A percentile compares a stretch with the other conserved stretches of the same genome.
Evolutionary conservation across 2,888 invertebrate species (phyloP).

Genomic region (Parnassius smintheus): DNA sequence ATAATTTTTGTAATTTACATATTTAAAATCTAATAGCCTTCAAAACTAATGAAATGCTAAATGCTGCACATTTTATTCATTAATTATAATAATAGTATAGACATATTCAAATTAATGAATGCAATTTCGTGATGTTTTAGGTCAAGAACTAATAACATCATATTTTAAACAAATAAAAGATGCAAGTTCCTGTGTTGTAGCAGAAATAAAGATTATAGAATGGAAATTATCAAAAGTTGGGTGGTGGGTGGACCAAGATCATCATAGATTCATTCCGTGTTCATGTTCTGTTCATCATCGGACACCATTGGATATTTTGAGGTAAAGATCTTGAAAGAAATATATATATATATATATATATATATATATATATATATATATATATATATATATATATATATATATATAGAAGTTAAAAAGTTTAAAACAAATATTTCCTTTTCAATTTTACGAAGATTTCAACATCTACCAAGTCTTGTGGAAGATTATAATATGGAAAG

Average conservation of each 20-base stretch:
- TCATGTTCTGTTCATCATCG: conserved; percentile 58
- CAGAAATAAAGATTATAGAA: conserved; percentile 63
- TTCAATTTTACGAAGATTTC: conserved; percentile 35
- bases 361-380: too few species aligned
- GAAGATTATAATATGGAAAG: conserved; percentile 23
- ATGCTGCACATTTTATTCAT: too few species aligned
- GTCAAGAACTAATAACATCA: conserved; percentile 72
- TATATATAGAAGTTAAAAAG: too few species aligned
- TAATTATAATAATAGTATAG: too few species aligned
- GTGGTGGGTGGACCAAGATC: conserved; percentile 64
- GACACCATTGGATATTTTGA: conserved; percentile 60
- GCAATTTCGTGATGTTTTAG: conserved; percentile 41
- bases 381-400: too few species aligned
- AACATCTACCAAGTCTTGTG: conserved; percentile 36
- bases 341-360: not conserved
- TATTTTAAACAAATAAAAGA: conserved; percentile 65
- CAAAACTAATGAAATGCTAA: not conserved
- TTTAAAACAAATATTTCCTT: not conserved
- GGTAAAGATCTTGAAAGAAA: conserved; percentile 39
- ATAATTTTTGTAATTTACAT: not conserved
- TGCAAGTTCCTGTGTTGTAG: conserved; percentile 53
- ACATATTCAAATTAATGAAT: not conserved
- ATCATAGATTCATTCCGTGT: conserved; percentile 59
- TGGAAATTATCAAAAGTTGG: conserved; percentile 70
- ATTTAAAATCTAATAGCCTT: not conserved